Conservation (phyloP, 2,113 vertebrate genomes). For the Gulo gulo region DNA sequence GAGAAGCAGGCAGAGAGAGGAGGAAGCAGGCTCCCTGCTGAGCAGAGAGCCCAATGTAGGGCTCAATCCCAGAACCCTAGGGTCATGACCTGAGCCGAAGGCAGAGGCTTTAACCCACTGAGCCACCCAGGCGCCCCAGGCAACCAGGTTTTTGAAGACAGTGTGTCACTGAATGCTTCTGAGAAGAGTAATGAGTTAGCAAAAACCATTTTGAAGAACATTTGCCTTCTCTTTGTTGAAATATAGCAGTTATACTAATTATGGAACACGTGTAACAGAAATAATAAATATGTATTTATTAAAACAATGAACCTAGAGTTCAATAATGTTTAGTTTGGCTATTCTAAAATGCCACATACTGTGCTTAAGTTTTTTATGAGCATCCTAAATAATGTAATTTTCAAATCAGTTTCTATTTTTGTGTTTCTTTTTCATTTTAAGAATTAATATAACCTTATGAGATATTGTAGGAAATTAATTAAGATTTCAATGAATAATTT, state of each 20-base stretch:
- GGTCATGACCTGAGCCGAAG: no score
- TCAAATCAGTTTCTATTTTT: background rate
- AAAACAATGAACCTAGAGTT: background rate
- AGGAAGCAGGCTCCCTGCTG: no score
- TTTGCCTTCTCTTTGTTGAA: background rate
- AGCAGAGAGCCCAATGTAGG: no score
- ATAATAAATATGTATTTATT: background rate
- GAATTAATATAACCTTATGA: background rate
- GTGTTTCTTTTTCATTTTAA: background rate
- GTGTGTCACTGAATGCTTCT: background rate
- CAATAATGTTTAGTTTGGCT: background rate
- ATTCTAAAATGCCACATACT: background rate
- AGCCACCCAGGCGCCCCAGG: no score
- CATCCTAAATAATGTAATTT: background rate
- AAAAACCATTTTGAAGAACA: background rate
- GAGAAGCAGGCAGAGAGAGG: no score
- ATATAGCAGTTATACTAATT: constrained; percentile 2
- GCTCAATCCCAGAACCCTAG: no score
- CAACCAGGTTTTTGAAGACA: background rate
- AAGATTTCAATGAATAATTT: background rate
- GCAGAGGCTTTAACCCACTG: no score
- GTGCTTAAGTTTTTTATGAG: background rate
- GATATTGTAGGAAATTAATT: background rate
- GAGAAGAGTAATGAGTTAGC: background rate
- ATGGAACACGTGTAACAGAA: background rate